phyloP scores from a whole-genome alignment of 2,888 invertebrate species.

The Adelphocoris suturalis region DNA sequence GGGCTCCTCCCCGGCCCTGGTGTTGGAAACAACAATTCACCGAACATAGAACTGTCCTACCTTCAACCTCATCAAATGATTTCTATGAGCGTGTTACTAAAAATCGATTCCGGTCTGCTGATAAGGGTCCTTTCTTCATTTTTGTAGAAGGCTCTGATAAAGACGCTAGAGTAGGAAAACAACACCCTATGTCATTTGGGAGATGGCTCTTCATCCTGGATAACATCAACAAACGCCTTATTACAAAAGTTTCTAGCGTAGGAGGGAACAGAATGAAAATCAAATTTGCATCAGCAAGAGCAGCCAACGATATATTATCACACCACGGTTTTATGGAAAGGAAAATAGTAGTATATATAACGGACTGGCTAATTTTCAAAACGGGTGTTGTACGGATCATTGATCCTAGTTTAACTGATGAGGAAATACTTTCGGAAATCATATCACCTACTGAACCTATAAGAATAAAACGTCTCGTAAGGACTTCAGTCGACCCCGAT shows the following conservation, averaged over 20 bases:
- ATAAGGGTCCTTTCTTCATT: no score
- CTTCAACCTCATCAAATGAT: neutral
- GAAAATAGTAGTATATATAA: neutral
- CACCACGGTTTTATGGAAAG: neutral
- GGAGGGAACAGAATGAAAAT: conserved; percentile 45
- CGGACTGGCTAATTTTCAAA: neutral
- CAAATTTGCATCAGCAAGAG: conserved; percentile 13
- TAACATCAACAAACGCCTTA: conserved; percentile 23
- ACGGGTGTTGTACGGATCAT: neutral
- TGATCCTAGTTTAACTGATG: neutral
- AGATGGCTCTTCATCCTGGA: conserved; percentile 11
- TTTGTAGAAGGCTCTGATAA: neutral
- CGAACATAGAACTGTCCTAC: no score
- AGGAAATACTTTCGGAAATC: neutral
- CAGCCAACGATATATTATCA: neutral
- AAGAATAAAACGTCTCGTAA: neutral
- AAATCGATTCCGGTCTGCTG: neutral
- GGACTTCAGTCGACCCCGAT: neutral
- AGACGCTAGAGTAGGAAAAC: conserved; percentile 14
- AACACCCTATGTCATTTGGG: conserved; percentile 20
- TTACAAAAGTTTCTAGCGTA: neutral
- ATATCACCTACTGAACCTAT: neutral
- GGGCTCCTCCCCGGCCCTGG: no score
- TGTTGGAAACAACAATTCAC: no score
- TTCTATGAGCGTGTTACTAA: neutral